Evolutionary conservation across 2,888 invertebrate genomes (phyloP), one percentile per base, ranked within the genome.

Genomic region (Drosophila lutescens): DNA sequence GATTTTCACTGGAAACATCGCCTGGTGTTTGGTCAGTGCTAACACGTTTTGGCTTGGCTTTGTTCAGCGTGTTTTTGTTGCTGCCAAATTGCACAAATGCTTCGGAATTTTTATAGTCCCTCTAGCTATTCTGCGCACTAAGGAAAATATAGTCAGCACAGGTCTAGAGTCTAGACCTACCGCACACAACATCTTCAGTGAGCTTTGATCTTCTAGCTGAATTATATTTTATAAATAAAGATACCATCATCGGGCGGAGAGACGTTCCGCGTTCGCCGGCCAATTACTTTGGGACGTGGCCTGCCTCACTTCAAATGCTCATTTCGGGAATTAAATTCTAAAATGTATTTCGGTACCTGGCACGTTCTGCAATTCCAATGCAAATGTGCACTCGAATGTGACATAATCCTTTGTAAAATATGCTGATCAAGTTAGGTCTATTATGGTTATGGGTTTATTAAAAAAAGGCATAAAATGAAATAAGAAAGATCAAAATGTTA

Each of bases 51-150:
- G 47, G 54, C 59, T 77, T 69, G 65, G 82, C 66, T 82, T 76
- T 47, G 55, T 71, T 79, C 70, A 59, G 71, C 70, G 69, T 69
- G 77, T 74, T 79, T 76, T 78, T 65, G 73, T 78, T 73, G 50
- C 55, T 76, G 77, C 75, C 80, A 81, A 89, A 88, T 88, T 83
- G 80, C 88, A 66, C 62, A 80, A 86, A 89, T 90, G 87, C 86
- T 77, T 85, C 65, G 89, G 90, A 84, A 89, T 89, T 88, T 88
- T 87, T 89, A 89, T 87, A 44, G 75, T 74, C 66, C 61, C 56
- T 57, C 58, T 77, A 74, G 43, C 58, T 65, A 59, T 66, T 50
- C 30, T 55, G 55, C 50, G 59, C 59, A 70, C 72, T 65, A 53
- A 32, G 40, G 44, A 38, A 54, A 15, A 23, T 36, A 32, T 20